Conservation (phyloP, 2,888 invertebrate species). For the Diplazon laetatorius region DNA sequence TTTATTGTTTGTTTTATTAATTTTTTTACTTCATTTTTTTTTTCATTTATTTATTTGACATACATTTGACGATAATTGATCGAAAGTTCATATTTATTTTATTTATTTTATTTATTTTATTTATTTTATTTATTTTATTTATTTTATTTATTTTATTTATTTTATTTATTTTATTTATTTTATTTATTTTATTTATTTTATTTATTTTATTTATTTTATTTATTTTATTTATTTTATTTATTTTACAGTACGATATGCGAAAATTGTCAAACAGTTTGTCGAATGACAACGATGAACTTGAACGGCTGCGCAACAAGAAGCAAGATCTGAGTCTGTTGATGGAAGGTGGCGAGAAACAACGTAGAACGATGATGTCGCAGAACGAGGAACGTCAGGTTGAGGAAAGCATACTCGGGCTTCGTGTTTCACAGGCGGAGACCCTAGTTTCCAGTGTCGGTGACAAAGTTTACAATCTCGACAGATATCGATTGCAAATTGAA, state of each 20-base stretch:
- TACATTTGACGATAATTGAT: neutral
- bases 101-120: slow-evolving; percentile 15
- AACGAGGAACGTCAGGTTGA: slow-evolving; percentile 86
- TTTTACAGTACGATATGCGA: slow-evolving; percentile 83
- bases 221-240: neutral
- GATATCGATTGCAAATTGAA: slow-evolving; percentile 88
- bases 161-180: slow-evolving; percentile 10
- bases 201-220: neutral
- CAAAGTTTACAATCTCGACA: slow-evolving; percentile 87
- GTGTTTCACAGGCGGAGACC: slow-evolving; percentile 87
- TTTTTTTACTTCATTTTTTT: slow-evolving; percentile 2
- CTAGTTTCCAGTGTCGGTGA: slow-evolving; percentile 84
- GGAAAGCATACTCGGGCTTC: slow-evolving; percentile 87
- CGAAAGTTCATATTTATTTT: neutral
- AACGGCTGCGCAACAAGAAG: slow-evolving; percentile 83
- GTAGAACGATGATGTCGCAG: slow-evolving; percentile 81
- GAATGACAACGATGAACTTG: slow-evolving; percentile 82
- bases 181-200: slow-evolving; percentile 10
- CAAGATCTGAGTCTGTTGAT: slow-evolving; percentile 84
- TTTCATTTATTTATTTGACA: neutral
- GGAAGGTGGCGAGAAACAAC: slow-evolving; percentile 85
- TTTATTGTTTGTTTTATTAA: slow-evolving; percentile 4
- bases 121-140: neutral
- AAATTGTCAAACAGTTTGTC: slow-evolving; percentile 83
- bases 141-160: slow-evolving; percentile 58